Evolutionary conservation across 1,140 invertebrate genomes (phyloP), one percentile per base, ranked within the genome.

Genomic region (Papilio machaon): DNA sequence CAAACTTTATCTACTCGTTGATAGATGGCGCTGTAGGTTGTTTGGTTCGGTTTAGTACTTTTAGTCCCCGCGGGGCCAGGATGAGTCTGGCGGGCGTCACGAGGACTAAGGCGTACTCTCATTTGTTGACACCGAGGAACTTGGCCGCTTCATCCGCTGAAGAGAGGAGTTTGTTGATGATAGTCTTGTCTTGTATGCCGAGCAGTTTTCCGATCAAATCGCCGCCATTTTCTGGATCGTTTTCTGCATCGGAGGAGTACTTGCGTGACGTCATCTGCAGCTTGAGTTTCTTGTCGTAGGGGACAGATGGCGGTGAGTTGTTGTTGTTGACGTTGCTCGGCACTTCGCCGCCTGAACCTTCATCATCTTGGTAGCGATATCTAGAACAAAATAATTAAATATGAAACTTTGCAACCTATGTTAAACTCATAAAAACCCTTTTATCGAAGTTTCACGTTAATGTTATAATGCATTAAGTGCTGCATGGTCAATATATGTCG

Each of bases 191-290:
- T 79, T 97, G 96, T 81, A 99, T 98, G 0, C 98, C 98, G 1
- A 99, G 94, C 0, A 99, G 95, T 91, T 98, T 98, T 0, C 98
- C 98, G 84, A 99, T 98, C 52, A 99, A 95, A 89, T 98, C 98
- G 79, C 96, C 95, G 64, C 96, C 95, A 82, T 96, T 95, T 86
- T 96, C 95, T 5, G 91, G 92, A 84, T 95, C 95, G 47, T 95
- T 95, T 80, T 94, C 92, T 17, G 79, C 87, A 89, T 95, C 90
- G n/a, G 91, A 89, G 1, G 92, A 91, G 76, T 94, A 92, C 83
- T 95, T 95, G 82, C 95, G 91, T 46, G 92, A 91, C 38, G 87
- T 93, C 92, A 93, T 94, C 82, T 93, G 82, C 15, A 95, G 86
- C 83, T 95, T 92, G 92, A 95, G 91, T 93, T 96, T 86, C 94